These are phyloP conservation scores for Pangasius krempfi DNA, from an alignment of 2,797 vertebrate genomes.

Conservation along the genomic window DNA sequence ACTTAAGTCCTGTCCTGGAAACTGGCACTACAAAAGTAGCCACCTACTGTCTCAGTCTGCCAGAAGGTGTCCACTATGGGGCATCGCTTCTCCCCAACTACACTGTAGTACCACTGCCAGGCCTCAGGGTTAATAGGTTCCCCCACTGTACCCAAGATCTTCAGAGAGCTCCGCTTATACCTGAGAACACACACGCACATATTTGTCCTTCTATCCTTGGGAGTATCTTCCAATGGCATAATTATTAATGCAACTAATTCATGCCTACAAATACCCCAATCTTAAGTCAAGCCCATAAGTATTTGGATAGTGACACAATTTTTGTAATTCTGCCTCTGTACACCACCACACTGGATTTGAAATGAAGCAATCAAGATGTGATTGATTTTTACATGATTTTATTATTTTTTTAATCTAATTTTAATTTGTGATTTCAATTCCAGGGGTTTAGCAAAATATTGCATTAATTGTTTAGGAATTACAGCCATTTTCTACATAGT, in stretches of 20 bases:
- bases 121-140: conserved; percentile 98
- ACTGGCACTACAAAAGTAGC: background rate
- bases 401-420: too few relatives aligned
- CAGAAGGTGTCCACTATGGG: conserved; percentile 97
- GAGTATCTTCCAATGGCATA: background rate
- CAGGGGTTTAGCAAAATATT: too few relatives aligned
- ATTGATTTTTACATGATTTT: too few relatives aligned
- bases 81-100: conserved; percentile 90
- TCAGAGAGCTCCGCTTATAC: conserved; percentile 86
- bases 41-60: conserved; percentile 94
- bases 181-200: conserved; percentile 65
- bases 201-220: background rate
- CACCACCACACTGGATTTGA: too few relatives aligned
- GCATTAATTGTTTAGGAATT: too few relatives aligned
- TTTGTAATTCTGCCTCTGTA: too few relatives aligned
- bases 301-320: too few relatives aligned
- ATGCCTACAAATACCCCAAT: too few relatives aligned
- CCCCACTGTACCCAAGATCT: conserved; percentile 90
- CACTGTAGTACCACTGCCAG: conserved; percentile 93
- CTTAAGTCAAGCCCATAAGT: too few relatives aligned
- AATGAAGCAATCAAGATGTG: too few relatives aligned
- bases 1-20: background rate
- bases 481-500: too few relatives aligned
- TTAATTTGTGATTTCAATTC: too few relatives aligned
- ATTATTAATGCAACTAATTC: background rate